Conservation (phyloP, 2,797 vertebrate species). For the Glyptemys insculpta region DNA sequence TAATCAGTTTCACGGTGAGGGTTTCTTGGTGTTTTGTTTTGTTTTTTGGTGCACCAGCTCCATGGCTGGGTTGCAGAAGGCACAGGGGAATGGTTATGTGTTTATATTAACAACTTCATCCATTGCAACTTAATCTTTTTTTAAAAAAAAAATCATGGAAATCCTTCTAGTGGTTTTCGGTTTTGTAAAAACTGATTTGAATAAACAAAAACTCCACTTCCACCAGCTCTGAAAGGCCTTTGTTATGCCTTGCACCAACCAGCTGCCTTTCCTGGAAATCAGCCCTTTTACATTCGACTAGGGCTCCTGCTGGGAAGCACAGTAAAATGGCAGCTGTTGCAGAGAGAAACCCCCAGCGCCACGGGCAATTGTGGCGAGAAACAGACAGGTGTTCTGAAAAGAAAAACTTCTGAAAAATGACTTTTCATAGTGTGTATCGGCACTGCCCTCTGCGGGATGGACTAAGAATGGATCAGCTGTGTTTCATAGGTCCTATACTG, state of each 20-base stretch:
- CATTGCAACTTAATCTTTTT: background rate
- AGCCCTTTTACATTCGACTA: background rate
- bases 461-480: background rate
- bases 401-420: background rate
- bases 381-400: background rate
- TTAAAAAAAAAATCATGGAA: background rate
- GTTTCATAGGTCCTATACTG: background rate
- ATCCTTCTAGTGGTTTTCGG: background rate
- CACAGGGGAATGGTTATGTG: background rate
- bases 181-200: background rate
- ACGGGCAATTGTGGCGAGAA: background rate
- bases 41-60: background rate
- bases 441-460: background rate
- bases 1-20: background rate
- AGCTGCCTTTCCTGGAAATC: background rate
- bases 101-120: background rate
- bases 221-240: background rate
- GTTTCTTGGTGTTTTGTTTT: background rate
- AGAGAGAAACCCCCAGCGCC: background rate
- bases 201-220: background rate
- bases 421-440: background rate
- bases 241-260: background rate
- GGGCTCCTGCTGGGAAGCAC: background rate
- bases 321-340: background rate
- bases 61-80: background rate